These are phyloP conservation scores for Dicaeum eximium DNA, from an alignment of 2,113 vertebrate species.

Conservation along the genomic window DNA sequence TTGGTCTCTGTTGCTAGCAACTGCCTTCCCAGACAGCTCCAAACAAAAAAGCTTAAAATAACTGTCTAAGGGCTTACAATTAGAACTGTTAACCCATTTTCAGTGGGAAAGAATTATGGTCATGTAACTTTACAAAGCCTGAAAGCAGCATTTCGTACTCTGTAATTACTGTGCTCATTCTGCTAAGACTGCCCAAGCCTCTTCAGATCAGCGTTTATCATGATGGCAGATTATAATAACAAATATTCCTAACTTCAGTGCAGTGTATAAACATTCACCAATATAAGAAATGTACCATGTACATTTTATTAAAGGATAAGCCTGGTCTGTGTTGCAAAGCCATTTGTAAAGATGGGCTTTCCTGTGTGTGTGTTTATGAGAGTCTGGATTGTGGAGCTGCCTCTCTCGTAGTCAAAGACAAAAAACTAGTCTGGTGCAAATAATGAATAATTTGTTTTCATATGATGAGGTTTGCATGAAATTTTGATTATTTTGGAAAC, in stretches of 20 bases:
- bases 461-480: neutral
- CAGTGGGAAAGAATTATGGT: neutral
- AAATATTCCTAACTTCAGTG: neutral
- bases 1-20: constrained; percentile 62
- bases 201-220: neutral
- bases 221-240: neutral
- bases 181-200: neutral
- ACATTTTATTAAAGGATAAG: neutral
- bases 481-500: neutral
- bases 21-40: constrained; percentile 61
- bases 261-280: neutral
- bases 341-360: neutral
- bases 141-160: neutral
- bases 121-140: neutral
- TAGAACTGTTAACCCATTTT: constrained; percentile 39
- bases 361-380: neutral
- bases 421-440: neutral
- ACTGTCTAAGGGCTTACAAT: constrained; percentile 31
- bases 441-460: neutral
- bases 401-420: neutral
- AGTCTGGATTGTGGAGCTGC: neutral
- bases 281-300: neutral
- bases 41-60: constrained; percentile 74
- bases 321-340: neutral
- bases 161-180: neutral